phyloP scores from a whole-genome alignment of 1,140 invertebrate species.

The Bicyclus anynana region DNA sequence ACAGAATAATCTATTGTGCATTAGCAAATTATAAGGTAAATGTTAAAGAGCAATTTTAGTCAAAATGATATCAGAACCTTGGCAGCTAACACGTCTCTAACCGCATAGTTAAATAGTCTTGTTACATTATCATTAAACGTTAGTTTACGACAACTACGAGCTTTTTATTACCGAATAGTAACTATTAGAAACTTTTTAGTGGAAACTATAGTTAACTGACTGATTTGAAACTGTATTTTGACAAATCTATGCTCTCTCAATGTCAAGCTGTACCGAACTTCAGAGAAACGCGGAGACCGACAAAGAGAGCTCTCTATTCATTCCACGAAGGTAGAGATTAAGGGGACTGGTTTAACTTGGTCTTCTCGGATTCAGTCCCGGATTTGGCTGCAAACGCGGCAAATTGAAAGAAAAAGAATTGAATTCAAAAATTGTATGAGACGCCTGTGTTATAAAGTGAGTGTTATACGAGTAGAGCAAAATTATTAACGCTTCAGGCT shows the following conservation, averaged over 20 bases:
- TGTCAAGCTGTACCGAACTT: not conserved
- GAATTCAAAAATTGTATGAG: no score
- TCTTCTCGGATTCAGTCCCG: not conserved
- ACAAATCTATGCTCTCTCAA: no score
- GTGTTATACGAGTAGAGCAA: no score
- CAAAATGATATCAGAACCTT: not conserved
- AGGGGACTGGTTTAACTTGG: slow-evolving; percentile 2
- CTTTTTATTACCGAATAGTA: no score
- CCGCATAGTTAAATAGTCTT: not conserved
- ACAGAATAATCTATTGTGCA: not conserved
- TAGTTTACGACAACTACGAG: no score
- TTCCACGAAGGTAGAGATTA: slow-evolving; percentile 12
- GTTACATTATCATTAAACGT: no score
- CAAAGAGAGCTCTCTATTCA: slow-evolving; percentile 9
- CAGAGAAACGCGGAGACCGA: slow-evolving; percentile 6
- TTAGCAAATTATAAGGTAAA: not conserved
- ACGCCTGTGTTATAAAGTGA: slow-evolving; percentile 1
- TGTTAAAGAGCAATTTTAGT: not conserved
- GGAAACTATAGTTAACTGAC: no score
- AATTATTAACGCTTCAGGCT: no score
- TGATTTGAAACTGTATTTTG: no score
- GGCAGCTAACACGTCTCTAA: not conserved
- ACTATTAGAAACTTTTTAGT: no score
- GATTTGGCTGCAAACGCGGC: slow-evolving; percentile 8
- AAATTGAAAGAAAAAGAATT: slow-evolving; percentile 12